Percentiles rank a stretch among this genome's conserved stretches.
phyloP scores from a whole-genome alignment of 2,113 vertebrate genomes.

The Chlorodrepanis virens region DNA sequence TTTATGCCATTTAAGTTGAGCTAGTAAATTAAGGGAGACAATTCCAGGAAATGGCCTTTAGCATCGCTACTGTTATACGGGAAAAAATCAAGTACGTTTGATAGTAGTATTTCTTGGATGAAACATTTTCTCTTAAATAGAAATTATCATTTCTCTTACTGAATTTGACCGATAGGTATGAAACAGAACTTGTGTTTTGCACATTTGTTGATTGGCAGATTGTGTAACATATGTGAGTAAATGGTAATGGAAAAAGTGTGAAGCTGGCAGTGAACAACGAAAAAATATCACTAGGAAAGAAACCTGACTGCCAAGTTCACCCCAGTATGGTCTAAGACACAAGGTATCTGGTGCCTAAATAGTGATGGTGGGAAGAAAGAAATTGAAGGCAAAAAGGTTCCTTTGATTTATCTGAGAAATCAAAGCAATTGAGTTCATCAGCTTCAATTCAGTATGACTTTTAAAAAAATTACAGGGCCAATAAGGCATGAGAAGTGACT shows the following conservation, averaged over 20 bases:
- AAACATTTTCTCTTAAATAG: neutral
- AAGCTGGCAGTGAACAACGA: neutral
- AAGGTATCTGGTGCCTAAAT: neutral
- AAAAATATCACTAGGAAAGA: neutral
- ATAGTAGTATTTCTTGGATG: neutral
- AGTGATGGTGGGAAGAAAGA: neutral
- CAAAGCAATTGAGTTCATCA: neutral
- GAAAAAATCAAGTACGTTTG: neutral
- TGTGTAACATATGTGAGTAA: neutral
- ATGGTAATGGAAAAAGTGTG: neutral
- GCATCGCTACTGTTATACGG: neutral
- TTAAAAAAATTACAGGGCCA: neutral
- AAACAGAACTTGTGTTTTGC: neutral
- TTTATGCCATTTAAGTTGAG: neutral
- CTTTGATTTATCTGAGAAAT: neutral
- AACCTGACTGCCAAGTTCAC: neutral
- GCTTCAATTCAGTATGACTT: neutral
- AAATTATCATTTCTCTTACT: neutral
- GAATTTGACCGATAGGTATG: neutral
- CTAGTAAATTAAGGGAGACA: neutral
- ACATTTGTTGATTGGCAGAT: neutral
- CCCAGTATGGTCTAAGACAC: neutral
- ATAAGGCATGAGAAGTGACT: neutral
- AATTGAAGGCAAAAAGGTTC: neutral
- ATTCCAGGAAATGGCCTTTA: neutral